A percentile compares a stretch with the other conserved stretches of the same genome.
phyloP scores from a whole-genome alignment of 2,888 invertebrate species.

The Lasioglossum villosulum region DNA sequence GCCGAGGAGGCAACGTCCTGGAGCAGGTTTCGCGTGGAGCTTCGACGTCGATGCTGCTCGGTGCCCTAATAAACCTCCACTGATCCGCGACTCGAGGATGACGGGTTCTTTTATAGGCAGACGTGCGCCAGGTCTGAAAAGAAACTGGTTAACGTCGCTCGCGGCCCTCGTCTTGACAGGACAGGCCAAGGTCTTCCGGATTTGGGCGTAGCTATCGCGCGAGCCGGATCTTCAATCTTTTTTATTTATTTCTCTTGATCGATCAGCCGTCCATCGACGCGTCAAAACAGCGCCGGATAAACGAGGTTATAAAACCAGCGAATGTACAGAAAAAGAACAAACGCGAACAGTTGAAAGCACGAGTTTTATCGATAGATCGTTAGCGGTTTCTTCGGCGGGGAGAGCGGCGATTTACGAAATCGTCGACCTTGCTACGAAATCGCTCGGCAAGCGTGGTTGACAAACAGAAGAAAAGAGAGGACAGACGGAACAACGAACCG shows the following conservation, averaged over 20 bases:
- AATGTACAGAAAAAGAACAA: not conserved
- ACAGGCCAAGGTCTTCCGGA: slow-evolving; percentile 68
- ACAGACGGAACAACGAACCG: not conserved
- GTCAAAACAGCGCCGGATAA: not conserved
- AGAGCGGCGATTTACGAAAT: slow-evolving; percentile 38
- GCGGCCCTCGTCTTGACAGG: slow-evolving; percentile 34
- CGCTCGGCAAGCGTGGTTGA: not conserved
- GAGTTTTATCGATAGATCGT: not conserved
- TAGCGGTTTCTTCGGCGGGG: not conserved
- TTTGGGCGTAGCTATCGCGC: slow-evolving; percentile 36
- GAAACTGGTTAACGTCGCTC: slow-evolving; percentile 42
- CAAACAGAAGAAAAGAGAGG: not conserved
- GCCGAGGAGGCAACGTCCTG: not conserved
- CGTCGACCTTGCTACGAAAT: slow-evolving; percentile 42
- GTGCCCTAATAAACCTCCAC: slow-evolving; percentile 57
- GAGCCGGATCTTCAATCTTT: slow-evolving; percentile 11
- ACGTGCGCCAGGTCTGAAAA: not conserved
- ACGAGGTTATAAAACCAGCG: not conserved
- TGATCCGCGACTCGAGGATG: slow-evolving; percentile 59
- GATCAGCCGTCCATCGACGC: slow-evolving; percentile 4
- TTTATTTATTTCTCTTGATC: not conserved
- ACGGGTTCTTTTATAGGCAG: slow-evolving; percentile 72
- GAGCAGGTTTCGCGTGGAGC: not conserved
- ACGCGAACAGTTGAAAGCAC: not conserved
- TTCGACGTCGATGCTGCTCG: slow-evolving; percentile 12